Evolutionary conservation across 2,888 invertebrate species (phyloP), one percentile per base, ranked within the genome.

Genomic region (Galerucella calmariensis): DNA sequence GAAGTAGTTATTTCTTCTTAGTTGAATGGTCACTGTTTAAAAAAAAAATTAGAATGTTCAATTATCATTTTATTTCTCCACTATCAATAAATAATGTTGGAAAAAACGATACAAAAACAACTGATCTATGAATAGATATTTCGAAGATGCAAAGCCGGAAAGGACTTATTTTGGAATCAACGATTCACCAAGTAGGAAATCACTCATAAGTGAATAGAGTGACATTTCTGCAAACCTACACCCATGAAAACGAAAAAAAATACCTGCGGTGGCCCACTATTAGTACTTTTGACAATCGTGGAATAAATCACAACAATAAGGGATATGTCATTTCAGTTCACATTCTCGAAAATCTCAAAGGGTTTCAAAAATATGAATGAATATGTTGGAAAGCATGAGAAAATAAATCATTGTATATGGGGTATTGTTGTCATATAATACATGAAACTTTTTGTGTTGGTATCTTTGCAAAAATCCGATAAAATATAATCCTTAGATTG

Each of bases 391-490:
- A 65, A 77, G 73, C 78, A 79, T 79, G 72, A 69, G 76, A 77
- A 72, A 72, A 79, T 75, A 79, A 74, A 75, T 77, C 75, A 76
- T 73, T 72, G 72, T 72, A 66, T 72, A 11, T 14, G 68, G 35
- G 72, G 73, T 73, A 74, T 79, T 79, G 70, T 79, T 67, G 73
- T 71, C 68, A 65, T 67, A 77, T 75, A 78, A 79, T 74, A 73
- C 80, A 80, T 79, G 80, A 79, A 79, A 80, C 74, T 61, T 72
- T 75, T 67, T 67, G 72, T 72, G 72, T 77, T 44, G 75, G 75
- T 79, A 78, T 79, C 81, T 80, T 78, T 75, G 72, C 70, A 61
- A 72, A 79, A 81, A 82, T 82, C 81, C 80, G 81, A 82, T 81
- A 79, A 81, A 78, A 76, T 77, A 73, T 81, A 81, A 83, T 81